phyloP scores from a whole-genome alignment of 2,113 vertebrate species.

The Cacatua alba region DNA sequence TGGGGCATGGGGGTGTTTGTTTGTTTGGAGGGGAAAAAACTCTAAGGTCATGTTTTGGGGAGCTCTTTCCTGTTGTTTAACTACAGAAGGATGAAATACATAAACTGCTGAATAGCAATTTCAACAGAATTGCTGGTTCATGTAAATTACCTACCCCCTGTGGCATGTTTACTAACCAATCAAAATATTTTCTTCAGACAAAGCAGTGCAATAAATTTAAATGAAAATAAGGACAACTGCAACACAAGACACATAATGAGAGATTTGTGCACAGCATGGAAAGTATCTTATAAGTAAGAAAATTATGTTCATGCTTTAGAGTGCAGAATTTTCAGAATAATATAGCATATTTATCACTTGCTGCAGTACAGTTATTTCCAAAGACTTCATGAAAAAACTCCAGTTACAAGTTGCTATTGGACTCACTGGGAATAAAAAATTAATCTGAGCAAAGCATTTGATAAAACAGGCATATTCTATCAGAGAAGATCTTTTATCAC shows the following conservation, averaged over 20 bases:
- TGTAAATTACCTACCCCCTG: constrained; percentile 43
- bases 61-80: background rate
- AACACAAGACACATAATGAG: constrained; percentile 34
- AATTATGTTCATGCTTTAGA: constrained; percentile 43
- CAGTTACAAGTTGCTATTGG: background rate
- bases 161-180: constrained; percentile 63
- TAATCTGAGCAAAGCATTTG: background rate
- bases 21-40: background rate
- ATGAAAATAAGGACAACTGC: constrained; percentile 50
- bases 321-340: constrained; percentile 5
- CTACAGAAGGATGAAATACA: background rate
- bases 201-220: constrained; percentile 64
- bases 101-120: constrained; percentile 33
- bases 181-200: constrained; percentile 64
- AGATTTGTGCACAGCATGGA: constrained; percentile 56
- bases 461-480: background rate
- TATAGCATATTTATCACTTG: background rate
- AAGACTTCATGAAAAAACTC: constrained; percentile 35
- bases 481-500: background rate
- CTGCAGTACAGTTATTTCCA: constrained; percentile 10
- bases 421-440: constrained; percentile 18
- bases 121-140: constrained; percentile 30
- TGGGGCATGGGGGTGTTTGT: background rate
- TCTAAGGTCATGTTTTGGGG: background rate
- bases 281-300: constrained; percentile 60